Percentiles rank a stretch among this genome's conserved stretches.
phyloP scores from a whole-genome alignment of 2,113 vertebrate species.

The Percina caprodes region DNA sequence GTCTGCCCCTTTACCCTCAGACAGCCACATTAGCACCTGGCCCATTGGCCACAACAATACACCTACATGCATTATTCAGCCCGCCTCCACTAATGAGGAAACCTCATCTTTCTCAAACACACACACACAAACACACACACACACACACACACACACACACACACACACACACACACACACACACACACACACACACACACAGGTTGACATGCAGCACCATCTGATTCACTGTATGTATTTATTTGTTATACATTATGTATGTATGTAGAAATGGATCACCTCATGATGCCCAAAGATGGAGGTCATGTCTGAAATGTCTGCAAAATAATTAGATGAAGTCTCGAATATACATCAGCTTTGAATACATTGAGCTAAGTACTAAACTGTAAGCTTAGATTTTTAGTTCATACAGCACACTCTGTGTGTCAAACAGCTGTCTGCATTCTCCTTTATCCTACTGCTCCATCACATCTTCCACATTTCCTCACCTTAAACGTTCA shows the following conservation, averaged over 20 bases:
- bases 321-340: conserved; percentile 29
- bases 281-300: conserved; percentile 8
- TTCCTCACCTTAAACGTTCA: conserved; percentile 56
- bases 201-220: not conserved
- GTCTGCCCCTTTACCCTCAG: conserved; percentile 62
- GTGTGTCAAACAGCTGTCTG: conserved; percentile 62
- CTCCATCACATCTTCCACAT: conserved; percentile 56
- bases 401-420: conserved; percentile 50
- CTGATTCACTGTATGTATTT: conserved; percentile 7
- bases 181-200: conserved; percentile 31
- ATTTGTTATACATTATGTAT: conserved; percentile 13
- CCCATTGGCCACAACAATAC: conserved; percentile 79
- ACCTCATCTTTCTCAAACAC: conserved; percentile 52
- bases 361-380: conserved; percentile 4
- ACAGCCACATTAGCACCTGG: conserved; percentile 81
- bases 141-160: conserved; percentile 21
- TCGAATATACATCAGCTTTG: conserved; percentile 25
- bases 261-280: conserved; percentile 16
- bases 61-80: conserved; percentile 80
- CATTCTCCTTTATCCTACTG: conserved; percentile 49
- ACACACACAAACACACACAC: conserved; percentile 15
- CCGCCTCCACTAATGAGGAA: conserved; percentile 77
- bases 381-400: conserved; percentile 14
- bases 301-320: conserved; percentile 20
- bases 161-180: conserved; percentile 17